A percentile compares a stretch with the other conserved stretches of the same genome.
Evolutionary conservation across 1,140 invertebrate genomes (phyloP).

Genomic region (Bacillus rossius): DNA sequence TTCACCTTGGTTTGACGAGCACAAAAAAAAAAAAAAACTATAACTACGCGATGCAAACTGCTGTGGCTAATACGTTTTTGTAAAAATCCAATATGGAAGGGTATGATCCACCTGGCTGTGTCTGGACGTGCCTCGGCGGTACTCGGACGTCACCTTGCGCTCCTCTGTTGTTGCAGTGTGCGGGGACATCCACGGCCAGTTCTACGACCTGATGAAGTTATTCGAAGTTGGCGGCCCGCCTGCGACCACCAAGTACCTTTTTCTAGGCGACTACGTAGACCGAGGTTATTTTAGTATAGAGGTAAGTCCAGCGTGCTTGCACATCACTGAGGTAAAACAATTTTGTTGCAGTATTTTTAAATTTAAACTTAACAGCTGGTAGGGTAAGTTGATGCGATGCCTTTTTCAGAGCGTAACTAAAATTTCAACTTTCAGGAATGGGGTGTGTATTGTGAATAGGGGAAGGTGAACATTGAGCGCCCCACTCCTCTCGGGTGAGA

Average conservation of each 20-base stretch:
- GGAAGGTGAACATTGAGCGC: not conserved
- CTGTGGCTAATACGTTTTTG: too few species aligned
- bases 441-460: too few species aligned
- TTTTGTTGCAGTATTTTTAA: not conserved
- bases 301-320: constrained; percentile 49
- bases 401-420: too few species aligned
- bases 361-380: too few species aligned
- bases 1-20: too few species aligned
- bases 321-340: not conserved
- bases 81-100: too few species aligned
- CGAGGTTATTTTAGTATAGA: constrained; percentile 99
- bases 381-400: too few species aligned
- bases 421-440: too few species aligned
- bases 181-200: constrained; percentile 99
- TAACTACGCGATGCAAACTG: too few species aligned
- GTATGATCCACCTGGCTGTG: not conserved
- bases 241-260: constrained; percentile 98
- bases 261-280: constrained; percentile 99
- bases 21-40: too few species aligned
- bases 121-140: not conserved
- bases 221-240: constrained; percentile 99
- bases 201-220: constrained; percentile 99
- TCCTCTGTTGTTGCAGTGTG: constrained; percentile 76
- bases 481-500: not conserved
- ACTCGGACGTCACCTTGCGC: too few species aligned